phyloP scores from a whole-genome alignment of 2,888 invertebrate genomes.

The Mamestra brassicae region DNA sequence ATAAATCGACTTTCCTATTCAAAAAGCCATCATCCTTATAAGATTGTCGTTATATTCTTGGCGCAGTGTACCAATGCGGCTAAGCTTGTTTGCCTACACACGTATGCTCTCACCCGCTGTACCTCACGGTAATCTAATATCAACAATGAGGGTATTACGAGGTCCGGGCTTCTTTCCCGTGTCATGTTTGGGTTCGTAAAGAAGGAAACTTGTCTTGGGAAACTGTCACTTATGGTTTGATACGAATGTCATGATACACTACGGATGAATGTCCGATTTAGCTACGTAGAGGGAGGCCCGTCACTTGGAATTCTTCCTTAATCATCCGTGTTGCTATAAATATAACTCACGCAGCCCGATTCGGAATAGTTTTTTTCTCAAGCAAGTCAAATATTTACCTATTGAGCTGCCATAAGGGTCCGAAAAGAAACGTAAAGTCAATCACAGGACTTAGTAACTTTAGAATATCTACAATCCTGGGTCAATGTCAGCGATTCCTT shows the following conservation, averaged over 20 bases:
- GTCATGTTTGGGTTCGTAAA: slow-evolving; percentile 8
- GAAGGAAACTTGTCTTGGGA: slow-evolving; percentile 31
- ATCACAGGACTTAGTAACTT: background rate
- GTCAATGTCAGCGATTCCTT: background rate
- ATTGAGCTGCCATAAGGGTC: background rate
- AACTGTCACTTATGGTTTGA: slow-evolving; percentile 46
- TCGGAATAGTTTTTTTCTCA: background rate
- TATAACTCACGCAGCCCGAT: background rate
- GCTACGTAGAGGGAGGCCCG: background rate
- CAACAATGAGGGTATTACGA: slow-evolving; percentile 61
- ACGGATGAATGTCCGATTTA: background rate
- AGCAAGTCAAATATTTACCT: background rate
- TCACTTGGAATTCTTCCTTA: background rate
- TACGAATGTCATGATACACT: slow-evolving; percentile 21
- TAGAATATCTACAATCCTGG: background rate
- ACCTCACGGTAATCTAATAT: slow-evolving; percentile 75
- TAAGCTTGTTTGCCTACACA: slow-evolving; percentile 84
- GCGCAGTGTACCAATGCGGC: slow-evolving; percentile 43
- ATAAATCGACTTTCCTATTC: slow-evolving; percentile 6
- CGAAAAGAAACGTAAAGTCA: background rate
- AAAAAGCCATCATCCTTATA: slow-evolving; percentile 13
- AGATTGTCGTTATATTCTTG: slow-evolving; percentile 40
- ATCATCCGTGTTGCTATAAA: background rate
- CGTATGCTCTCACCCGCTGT: slow-evolving; percentile 71
- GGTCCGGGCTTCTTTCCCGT: slow-evolving; percentile 25